These are phyloP conservation scores for Hirtodrosophila duncani DNA, from an alignment of 2,888 invertebrate genomes.

Conservation along the genomic window DNA sequence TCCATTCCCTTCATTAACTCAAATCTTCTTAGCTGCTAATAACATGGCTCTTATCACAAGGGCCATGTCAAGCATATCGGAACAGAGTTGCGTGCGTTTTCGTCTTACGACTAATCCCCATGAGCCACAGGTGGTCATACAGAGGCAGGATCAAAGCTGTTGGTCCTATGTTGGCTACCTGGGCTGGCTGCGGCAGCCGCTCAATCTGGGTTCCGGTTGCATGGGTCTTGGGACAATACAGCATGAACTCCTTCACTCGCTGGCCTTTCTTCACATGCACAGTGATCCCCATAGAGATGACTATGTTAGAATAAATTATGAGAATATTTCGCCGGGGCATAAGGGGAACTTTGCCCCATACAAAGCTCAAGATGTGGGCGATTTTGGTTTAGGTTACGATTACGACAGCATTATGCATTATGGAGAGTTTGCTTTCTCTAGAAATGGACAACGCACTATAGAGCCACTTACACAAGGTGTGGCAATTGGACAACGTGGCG, in stretches of 20 bases:
- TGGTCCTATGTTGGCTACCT: constrained; percentile 11
- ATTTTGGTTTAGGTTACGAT: constrained; percentile 84
- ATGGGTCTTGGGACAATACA: constrained; percentile 79
- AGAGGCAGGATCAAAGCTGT: constrained; percentile 1
- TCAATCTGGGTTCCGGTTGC: constrained; percentile 9
- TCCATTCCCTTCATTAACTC: neutral
- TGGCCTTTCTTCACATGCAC: constrained; percentile 88
- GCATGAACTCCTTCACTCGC: constrained; percentile 87
- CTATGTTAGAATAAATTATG: constrained; percentile 80
- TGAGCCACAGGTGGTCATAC: constrained; percentile 17
- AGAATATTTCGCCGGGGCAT: constrained; percentile 79
- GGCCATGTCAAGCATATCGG: constrained; percentile 43
- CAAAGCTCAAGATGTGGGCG: constrained; percentile 78
- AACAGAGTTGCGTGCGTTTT: constrained; percentile 41
- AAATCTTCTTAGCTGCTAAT: constrained; percentile 1
- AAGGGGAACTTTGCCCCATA: constrained; percentile 84
- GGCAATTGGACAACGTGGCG: constrained; percentile 55
- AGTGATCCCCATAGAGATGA: constrained; percentile 82
- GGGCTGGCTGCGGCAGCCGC: neutral
- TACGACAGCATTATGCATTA: constrained; percentile 89
- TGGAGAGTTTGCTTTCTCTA: constrained; percentile 84
- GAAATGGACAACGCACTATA: constrained; percentile 84
- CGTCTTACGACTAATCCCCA: neutral
- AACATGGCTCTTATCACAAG: constrained; percentile 2
- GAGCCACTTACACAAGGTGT: constrained; percentile 75